Percentiles rank a stretch among this genome's conserved stretches.
These are phyloP conservation scores for Macrotis lagotis DNA, from an alignment of 2,113 vertebrate species.

Conservation along the genomic window DNA sequence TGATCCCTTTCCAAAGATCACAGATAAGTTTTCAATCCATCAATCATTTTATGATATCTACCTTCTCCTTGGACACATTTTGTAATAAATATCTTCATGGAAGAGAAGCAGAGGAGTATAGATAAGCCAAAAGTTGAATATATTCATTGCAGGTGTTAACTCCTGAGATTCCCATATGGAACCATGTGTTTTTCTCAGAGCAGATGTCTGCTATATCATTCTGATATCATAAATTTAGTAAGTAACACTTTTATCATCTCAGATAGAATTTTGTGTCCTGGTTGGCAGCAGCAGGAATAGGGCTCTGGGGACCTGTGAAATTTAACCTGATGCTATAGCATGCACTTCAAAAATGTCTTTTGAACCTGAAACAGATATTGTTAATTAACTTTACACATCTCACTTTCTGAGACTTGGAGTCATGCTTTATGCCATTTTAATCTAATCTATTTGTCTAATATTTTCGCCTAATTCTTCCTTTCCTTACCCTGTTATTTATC, in stretches of 20 bases:
- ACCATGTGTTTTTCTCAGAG: neutral
- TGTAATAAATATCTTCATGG: neutral
- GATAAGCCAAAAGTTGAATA: neutral
- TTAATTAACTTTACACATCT: conserved; percentile 1
- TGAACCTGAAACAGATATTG: neutral
- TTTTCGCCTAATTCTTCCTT: neutral
- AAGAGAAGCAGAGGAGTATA: neutral
- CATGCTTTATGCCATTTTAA: neutral
- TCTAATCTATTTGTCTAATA: neutral
- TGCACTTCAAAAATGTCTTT: neutral
- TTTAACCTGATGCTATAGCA: neutral
- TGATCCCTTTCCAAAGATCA: neutral
- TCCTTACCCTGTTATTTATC: neutral
- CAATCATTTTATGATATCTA: neutral
- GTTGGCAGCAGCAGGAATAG: neutral
- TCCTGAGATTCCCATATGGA: neutral
- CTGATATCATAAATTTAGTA: neutral
- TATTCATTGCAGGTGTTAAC: neutral
- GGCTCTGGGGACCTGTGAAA: neutral
- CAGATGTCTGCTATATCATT: neutral
- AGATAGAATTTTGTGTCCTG: neutral
- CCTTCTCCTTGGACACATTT: neutral
- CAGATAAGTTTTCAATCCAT: neutral
- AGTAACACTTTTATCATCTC: neutral
- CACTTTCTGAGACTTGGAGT: neutral